Evolutionary conservation across 2,797 vertebrate species (phyloP).

Genomic region (Masticophis lateralis): DNA sequence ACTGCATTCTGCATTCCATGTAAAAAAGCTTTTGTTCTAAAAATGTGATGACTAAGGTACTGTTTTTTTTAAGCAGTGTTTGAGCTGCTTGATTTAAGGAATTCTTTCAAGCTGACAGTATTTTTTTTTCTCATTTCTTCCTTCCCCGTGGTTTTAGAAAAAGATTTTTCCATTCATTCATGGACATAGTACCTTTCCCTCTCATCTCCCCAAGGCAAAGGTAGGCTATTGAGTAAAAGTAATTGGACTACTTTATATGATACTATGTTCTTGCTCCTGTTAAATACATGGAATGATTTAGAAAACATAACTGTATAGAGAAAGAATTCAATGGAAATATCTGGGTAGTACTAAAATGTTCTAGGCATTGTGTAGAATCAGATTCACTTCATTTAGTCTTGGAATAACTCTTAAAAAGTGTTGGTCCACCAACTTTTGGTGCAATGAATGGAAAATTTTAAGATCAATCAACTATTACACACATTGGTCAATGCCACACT

Average conservation of each 20-base stretch:
- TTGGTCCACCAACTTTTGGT: neutral
- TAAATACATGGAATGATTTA: conserved; percentile 43
- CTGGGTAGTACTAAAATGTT: conserved; percentile 4
- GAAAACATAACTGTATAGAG: conserved; percentile 20
- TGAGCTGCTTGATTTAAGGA: conserved; percentile 35
- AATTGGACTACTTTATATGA: neutral
- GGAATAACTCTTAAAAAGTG: neutral
- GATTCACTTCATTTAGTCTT: neutral
- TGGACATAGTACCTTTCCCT: neutral
- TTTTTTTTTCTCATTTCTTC: conserved; percentile 43
- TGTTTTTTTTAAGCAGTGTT: conserved; percentile 14
- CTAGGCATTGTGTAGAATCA: neutral
- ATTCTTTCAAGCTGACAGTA: conserved; percentile 58
- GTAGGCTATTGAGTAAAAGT: neutral
- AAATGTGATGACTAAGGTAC: conserved; percentile 56
- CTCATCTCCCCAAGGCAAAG: conserved; percentile 25
- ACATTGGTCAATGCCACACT: neutral
- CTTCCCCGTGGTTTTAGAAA: conserved; percentile 36
- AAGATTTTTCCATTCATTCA: conserved; percentile 36
- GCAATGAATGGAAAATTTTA: neutral
- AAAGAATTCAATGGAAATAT: conserved; percentile 1
- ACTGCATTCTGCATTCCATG: conserved; percentile 40
- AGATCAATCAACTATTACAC: neutral
- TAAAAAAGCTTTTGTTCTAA: conserved; percentile 56
- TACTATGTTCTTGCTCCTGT: conserved; percentile 43